Base-by-base conservation (phyloP, 2,113 vertebrate species). In the Esox niger region DNA sequence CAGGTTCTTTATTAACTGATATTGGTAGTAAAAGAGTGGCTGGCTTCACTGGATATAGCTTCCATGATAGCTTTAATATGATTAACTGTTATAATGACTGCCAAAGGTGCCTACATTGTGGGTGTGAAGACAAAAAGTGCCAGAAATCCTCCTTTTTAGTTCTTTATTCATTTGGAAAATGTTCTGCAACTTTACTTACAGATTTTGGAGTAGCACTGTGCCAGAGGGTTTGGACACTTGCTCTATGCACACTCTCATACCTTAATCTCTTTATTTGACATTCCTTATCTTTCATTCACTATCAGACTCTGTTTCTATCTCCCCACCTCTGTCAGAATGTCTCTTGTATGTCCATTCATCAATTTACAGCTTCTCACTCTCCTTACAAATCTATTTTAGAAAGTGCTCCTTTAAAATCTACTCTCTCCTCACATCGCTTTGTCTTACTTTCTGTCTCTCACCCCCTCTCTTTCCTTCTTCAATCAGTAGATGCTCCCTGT, bases 381-480 rank as follows among this genome's bases (percentile, higher is more conserved):
- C 49, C 54, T 35, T 64, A 33, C 21, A 64, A 60, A 63, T 64
- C 35, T 20, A 61, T 68, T 64, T 68, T 54, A 23, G n/a, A 15
- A 10, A 23, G 49, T 15, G 6, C 21, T 6, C 1, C 32, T 26
- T 57, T 25, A 20, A 20, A 11, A 27, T 68, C 2, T n/a, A n/a
- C n/a, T 43, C 1, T 60, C 10, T 29, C 35, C 13, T 43, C 35
- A 6, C 35, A 21, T 29, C 43, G 17, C 0, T 6, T 46, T 35
- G 23, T 20, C 31, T 57, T 27, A 43, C 2, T 21, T 10, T 52
- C 2, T 54, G 20, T 54, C 15, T 2, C 23, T 54, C 2, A n/a
- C 55, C 17, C 47, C 54, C 2, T 15, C 17, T 47, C 17, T 43
- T 3, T 46, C 8, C 2, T 32, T 68, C 54, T 59, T 23, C 56